Conservation (phyloP, 2,113 vertebrate genomes). For the Hippocampus comes region DNA sequence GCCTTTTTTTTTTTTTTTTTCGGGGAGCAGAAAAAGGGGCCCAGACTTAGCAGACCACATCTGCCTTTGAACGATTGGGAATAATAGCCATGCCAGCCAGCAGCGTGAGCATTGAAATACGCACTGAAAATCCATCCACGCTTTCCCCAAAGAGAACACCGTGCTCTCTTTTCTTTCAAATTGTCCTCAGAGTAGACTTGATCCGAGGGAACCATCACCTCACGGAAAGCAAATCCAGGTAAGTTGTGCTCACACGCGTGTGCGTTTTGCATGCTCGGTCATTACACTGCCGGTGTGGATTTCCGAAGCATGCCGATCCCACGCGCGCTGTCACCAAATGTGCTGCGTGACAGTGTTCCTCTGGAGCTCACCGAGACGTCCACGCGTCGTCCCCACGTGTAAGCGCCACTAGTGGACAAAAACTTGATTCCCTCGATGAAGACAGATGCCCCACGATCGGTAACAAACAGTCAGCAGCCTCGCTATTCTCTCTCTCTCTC, state of each 20-base stretch:
- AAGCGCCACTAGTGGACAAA: slow-evolving; percentile 17
- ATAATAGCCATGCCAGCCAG: not conserved
- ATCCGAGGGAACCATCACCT: slow-evolving; percentile 20
- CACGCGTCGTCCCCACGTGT: slow-evolving; percentile 38
- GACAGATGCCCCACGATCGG: slow-evolving; percentile 61
- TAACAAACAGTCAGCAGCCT: slow-evolving; percentile 43
- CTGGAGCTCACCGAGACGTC: slow-evolving; percentile 33
- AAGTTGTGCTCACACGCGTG: slow-evolving; percentile 61
- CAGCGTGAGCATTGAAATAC: slow-evolving; percentile 18
- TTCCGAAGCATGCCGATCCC: slow-evolving; percentile 48
- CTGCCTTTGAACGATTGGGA: slow-evolving; percentile 6
- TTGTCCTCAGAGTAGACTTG: slow-evolving; percentile 22
- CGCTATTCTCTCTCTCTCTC: not conserved
- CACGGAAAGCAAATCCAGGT: slow-evolving; percentile 62
- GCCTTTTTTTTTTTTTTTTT: slow-evolving; percentile 32
- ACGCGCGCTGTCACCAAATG: slow-evolving; percentile 72
- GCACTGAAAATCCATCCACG: slow-evolving; percentile 9
- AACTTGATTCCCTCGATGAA: slow-evolving; percentile 32
- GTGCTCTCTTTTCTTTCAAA: slow-evolving; percentile 9
- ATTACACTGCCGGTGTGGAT: slow-evolving; percentile 31
- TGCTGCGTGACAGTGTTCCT: slow-evolving; percentile 65
- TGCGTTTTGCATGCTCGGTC: slow-evolving; percentile 26
- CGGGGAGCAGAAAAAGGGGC: slow-evolving; percentile 38
- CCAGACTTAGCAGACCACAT: slow-evolving; percentile 40
- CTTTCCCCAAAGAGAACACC: not conserved